These are phyloP conservation scores for Phorcus lineatus DNA, from an alignment of 2,888 invertebrate species.

Conservation along the genomic window DNA sequence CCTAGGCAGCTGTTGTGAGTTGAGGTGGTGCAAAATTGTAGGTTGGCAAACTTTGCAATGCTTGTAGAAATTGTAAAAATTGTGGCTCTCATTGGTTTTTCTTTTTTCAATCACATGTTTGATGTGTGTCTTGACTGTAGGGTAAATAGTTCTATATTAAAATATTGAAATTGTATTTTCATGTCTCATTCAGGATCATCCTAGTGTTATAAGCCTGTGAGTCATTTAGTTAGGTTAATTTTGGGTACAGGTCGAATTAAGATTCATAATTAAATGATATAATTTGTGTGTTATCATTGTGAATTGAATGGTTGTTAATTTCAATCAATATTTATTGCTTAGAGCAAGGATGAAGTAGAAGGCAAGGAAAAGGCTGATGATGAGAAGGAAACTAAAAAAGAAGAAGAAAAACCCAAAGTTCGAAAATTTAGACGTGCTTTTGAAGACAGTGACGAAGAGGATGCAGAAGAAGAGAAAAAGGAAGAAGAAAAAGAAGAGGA, in stretches of 20 bases:
- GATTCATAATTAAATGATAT: too few relatives aligned
- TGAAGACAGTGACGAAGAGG: neutral
- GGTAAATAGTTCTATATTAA: too few relatives aligned
- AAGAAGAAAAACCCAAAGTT: slow-evolving; percentile 17
- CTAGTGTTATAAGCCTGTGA: too few relatives aligned
- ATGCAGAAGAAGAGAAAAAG: neutral
- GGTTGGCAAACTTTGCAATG: slow-evolving; percentile 27
- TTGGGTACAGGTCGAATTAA: too few relatives aligned
- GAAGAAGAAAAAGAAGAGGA: neutral
- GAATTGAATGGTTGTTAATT: too few relatives aligned
- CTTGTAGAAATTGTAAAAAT: slow-evolving; percentile 32
- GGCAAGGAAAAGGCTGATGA: slow-evolving; percentile 37
- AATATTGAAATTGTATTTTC: too few relatives aligned
- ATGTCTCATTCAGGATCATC: too few relatives aligned
- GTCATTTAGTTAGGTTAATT: too few relatives aligned
- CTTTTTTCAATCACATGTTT: too few relatives aligned
- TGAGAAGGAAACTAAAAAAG: slow-evolving; percentile 10
- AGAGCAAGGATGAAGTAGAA: neutral
- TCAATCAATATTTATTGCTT: neutral
- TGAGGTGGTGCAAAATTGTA: neutral
- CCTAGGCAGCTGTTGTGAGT: neutral
- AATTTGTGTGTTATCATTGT: too few relatives aligned
- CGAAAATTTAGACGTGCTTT: neutral
- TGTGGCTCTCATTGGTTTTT: too few relatives aligned
- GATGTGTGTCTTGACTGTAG: too few relatives aligned